Percentiles rank a stretch among this genome's conserved stretches.
Evolutionary conservation across 2,113 vertebrate genomes (phyloP).

Genomic region (Ictidomys tridecemlineatus): DNA sequence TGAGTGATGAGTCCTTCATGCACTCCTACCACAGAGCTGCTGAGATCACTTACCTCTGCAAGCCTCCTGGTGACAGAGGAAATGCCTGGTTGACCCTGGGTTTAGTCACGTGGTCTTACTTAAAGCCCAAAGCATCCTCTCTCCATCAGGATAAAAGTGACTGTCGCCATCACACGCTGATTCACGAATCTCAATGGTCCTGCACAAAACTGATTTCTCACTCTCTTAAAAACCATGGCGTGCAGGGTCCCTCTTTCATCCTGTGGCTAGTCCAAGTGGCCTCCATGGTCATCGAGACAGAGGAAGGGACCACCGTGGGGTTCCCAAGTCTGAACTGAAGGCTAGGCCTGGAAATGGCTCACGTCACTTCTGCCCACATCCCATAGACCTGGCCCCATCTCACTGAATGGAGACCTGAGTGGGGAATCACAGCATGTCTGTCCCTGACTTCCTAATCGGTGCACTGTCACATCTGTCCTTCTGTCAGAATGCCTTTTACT

Average conservation of each 20-base stretch:
- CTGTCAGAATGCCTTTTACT: background rate
- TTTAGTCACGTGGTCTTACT: background rate
- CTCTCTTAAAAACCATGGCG: background rate
- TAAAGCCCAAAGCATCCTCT: background rate
- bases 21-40: background rate
- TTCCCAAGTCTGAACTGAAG: fast-evolving
- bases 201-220: background rate
- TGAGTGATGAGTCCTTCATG: background rate
- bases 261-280: fast-evolving
- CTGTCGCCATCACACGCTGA: background rate
- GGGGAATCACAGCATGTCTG: too few relatives aligned
- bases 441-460: background rate
- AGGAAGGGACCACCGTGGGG: background rate
- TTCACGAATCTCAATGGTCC: background rate
- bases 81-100: background rate
- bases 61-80: background rate
- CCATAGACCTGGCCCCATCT: too few relatives aligned
- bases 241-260: background rate
- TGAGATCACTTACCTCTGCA: background rate
- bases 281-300: background rate
- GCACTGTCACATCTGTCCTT: background rate
- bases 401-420: background rate
- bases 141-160: background rate
- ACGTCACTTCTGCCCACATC: background rate
- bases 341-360: background rate